A percentile compares a stretch with the other conserved stretches of the same genome.
phyloP scores from a whole-genome alignment of 2,888 invertebrate species.

The Leucania comma region DNA sequence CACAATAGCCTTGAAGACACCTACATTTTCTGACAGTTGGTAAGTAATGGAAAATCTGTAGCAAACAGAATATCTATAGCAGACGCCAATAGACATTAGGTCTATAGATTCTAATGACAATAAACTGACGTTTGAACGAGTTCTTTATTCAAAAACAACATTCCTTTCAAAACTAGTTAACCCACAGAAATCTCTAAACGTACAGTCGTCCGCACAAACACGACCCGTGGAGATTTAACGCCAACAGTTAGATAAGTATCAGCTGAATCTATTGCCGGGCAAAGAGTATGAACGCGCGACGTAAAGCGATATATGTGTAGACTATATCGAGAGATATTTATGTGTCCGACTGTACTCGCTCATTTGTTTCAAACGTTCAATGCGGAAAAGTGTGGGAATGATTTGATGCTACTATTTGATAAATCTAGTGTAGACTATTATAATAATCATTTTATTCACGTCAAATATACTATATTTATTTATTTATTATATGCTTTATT shows the following conservation, averaged over 20 bases:
- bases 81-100: too few species aligned
- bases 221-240: slow-evolving; percentile 76
- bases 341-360: slow-evolving; percentile 65
- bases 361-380: slow-evolving; percentile 57
- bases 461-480: too few species aligned
- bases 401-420: background rate
- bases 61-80: too few species aligned
- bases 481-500: too few species aligned
- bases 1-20: too few species aligned
- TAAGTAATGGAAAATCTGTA: too few species aligned
- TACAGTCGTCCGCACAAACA: slow-evolving; percentile 76
- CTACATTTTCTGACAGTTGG: too few species aligned
- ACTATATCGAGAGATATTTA: slow-evolving; percentile 70
- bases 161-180: slow-evolving; percentile 40
- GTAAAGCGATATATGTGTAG: slow-evolving; percentile 68
- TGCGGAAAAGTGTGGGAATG: slow-evolving; percentile 53
- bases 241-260: slow-evolving; percentile 80
- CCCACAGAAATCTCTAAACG: slow-evolving; percentile 61
- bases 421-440: background rate
- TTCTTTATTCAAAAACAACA: slow-evolving; percentile 1
- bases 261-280: slow-evolving; percentile 77
- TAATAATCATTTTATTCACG: too few species aligned
- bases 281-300: slow-evolving; percentile 75
- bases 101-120: background rate
- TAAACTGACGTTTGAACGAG: background rate